These are phyloP conservation scores for Latheticus oryzae DNA, from an alignment of 2,888 invertebrate genomes.

Conservation along the genomic window DNA sequence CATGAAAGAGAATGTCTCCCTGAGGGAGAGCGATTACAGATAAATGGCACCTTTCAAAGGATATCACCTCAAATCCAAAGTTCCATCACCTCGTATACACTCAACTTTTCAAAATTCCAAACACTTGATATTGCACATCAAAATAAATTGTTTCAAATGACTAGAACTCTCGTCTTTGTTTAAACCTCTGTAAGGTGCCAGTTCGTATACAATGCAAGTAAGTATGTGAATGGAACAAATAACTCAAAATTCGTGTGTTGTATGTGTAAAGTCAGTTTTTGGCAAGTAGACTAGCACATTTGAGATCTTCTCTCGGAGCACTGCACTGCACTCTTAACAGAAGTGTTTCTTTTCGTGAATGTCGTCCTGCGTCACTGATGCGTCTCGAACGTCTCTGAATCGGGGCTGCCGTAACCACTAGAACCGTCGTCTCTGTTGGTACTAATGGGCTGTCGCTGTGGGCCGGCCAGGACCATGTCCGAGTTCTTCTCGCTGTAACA, in stretches of 20 bases:
- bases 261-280: conserved; percentile 31
- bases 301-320: conserved; percentile 45
- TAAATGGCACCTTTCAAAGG: conserved; percentile 16
- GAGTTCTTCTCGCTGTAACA: conserved; percentile 65
- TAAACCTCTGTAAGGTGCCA: conserved; percentile 12
- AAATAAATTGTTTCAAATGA: no score
- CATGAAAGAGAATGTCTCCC: conserved; percentile 28
- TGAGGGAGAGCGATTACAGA: conserved; percentile 5
- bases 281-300: conserved; percentile 48
- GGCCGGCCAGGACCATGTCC: conserved; percentile 58
- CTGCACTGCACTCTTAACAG: conserved; percentile 39
- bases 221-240: conserved; percentile 24
- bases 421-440: conserved; percentile 74
- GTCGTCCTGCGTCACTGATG: conserved; percentile 58
- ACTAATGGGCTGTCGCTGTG: conserved; percentile 63
- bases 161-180: conserved; percentile 5
- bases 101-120: background rate
- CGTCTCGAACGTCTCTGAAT: conserved; percentile 73
- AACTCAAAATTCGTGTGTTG: conserved; percentile 3
- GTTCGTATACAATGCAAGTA: conserved; percentile 31
- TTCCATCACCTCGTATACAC: no score
- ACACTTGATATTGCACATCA: background rate
- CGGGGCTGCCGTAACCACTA: conserved; percentile 84
- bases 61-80: no score
- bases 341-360: conserved; percentile 39